A percentile compares a stretch with the other conserved stretches of the same genome.
phyloP scores from a whole-genome alignment of 1,140 invertebrate genomes.

The Listronotus oregonensis region DNA sequence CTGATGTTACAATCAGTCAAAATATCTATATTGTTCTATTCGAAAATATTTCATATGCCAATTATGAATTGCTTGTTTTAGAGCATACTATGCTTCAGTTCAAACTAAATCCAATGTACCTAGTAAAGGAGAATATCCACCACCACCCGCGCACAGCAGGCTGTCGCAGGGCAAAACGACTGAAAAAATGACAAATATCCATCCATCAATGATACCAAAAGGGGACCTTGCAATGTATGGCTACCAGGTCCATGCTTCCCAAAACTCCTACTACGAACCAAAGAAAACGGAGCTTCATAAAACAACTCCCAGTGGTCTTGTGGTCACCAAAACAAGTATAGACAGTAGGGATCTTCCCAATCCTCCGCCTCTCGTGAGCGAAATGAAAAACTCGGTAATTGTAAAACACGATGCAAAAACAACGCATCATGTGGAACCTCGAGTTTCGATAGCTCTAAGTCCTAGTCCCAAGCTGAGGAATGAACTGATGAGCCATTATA shows the following conservation, averaged over 20 bases:
- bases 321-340: conserved; percentile 54
- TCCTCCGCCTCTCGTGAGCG: conserved; percentile 65
- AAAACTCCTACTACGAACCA: conserved; percentile 53
- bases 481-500: conserved; percentile 67
- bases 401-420: conserved; percentile 75
- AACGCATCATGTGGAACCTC: conserved; percentile 62
- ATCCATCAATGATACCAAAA: conserved; percentile 58
- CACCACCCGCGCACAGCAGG: conserved; percentile 64
- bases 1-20: neutral
- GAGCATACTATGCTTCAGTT: conserved; percentile 32
- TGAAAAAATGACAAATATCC: conserved; percentile 61
- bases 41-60: neutral
- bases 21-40: conserved; percentile 3
- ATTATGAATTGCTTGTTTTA: conserved; percentile 11
- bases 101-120: conserved; percentile 59
- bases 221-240: conserved; percentile 73
- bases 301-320: conserved; percentile 50
- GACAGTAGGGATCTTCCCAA: conserved; percentile 62
- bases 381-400: conserved; percentile 77
- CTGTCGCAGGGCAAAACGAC: conserved; percentile 55
- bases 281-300: conserved; percentile 52
- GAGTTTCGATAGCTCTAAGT: conserved; percentile 64
- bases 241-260: conserved; percentile 67
- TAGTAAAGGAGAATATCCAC: conserved; percentile 62
- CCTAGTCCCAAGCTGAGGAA: conserved; percentile 65